phyloP scores from a whole-genome alignment of 2,113 vertebrate genomes.

The Trinectes maculatus region DNA sequence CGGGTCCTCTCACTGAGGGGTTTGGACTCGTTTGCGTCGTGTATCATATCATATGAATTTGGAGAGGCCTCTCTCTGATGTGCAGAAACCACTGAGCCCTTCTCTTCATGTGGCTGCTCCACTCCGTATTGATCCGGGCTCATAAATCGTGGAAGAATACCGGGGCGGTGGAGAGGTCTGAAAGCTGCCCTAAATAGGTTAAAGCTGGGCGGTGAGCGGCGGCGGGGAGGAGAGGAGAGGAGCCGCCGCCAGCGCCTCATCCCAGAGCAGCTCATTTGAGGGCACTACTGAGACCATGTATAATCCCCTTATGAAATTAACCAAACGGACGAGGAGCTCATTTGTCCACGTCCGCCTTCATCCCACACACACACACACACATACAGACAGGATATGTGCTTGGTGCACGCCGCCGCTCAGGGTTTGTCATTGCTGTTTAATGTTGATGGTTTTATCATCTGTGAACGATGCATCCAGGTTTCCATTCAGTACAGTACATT shows the following conservation, averaged over 20 bases:
- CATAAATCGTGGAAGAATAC: conserved; percentile 80
- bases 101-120: conserved; percentile 71
- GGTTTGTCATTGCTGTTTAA: background rate
- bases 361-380: conserved; percentile 47
- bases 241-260: conserved; percentile 31
- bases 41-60: conserved; percentile 74
- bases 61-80: conserved; percentile 62
- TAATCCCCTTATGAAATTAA: conserved; percentile 73
- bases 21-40: conserved; percentile 60
- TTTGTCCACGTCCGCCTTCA: conserved; percentile 46
- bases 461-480: background rate
- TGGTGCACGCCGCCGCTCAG: background rate
- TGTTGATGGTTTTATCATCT: background rate
- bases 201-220: conserved; percentile 53
- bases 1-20: conserved; percentile 27
- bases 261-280: conserved; percentile 52
- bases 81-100: conserved; percentile 60
- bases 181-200: conserved; percentile 82
- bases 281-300: conserved; percentile 51
- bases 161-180: conserved; percentile 68
- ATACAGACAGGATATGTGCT: background rate
- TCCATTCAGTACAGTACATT: too few species aligned
- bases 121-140: conserved; percentile 80
- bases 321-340: conserved; percentile 47
- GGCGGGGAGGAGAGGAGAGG: conserved; percentile 45